Base-by-base conservation (phyloP, 2,888 invertebrate species). In the Cryptus viduatorius region DNA sequence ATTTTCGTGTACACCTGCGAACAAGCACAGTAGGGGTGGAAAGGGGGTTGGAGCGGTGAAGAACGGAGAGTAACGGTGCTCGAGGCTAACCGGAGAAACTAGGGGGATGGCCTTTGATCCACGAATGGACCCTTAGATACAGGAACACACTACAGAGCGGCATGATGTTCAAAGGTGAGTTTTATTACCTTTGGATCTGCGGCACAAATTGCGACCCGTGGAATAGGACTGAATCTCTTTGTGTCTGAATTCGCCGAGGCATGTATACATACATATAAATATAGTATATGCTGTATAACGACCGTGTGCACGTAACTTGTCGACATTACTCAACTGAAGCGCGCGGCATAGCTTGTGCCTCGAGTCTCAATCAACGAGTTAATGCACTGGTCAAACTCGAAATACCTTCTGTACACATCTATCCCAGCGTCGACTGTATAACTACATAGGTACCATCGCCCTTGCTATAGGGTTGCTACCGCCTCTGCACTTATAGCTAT, bases 121-220 rank as follows among this genome's bases (percentile, higher is more conserved):
- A 24, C 3, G 67, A 71, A 61, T 72, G 56, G 69, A 29, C 59
- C 48, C 46, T 78, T 56, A 82, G 65, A 19, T 50, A 65, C 19
- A 31, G 16, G 19, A 50, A 65, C 65, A 44, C 31, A 16, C 56
- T 77, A 14, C 37, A 31, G 42, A 19, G 44, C 44, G n/a, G 48
- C 8, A 16, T 75, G 65, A 84, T 73, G 68, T 53, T 81, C 56
- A 77, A 83, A 83, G 79, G 67, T 67, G 56, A 78, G 64, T 75
- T 73, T 48, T 44, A 80, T 77, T 61, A 77, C 50, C 73, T 73
- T 31, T 56, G 73, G 46, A 69, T 61, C 48, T 42, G 37, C 31
- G 31, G 59, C 50, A 69, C 37, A 64, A 81, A 81, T 81, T 64
- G 72, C 64, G 29, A 64, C 44, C 56, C 56, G n/a, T 56, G 48